These are phyloP conservation scores for Ctenicera cuprea DNA, from an alignment of 2,888 invertebrate genomes.

Conservation along the genomic window DNA sequence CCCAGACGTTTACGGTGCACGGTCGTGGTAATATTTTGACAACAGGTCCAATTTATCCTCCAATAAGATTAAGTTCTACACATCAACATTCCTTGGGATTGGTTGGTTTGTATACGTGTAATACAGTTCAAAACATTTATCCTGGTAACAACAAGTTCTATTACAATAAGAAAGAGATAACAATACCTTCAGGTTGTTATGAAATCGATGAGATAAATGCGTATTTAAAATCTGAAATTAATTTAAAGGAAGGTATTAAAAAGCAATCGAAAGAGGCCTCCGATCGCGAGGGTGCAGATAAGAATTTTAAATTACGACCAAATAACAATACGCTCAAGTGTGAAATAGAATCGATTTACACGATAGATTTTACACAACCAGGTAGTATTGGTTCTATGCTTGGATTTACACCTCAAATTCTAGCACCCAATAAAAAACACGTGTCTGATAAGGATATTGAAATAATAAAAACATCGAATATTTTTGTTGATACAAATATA, in stretches of 20 bases:
- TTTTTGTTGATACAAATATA: conserved; percentile 4
- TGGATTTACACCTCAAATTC: conserved; percentile 55
- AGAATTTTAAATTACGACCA: conserved; percentile 46
- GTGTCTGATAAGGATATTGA: conserved; percentile 63
- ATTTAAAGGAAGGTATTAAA: not conserved
- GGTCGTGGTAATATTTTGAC: not conserved
- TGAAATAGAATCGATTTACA: conserved; percentile 50
- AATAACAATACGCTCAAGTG: conserved; percentile 63
- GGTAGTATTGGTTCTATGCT: conserved; percentile 57
- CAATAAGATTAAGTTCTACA: not conserved
- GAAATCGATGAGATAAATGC: conserved; percentile 62
- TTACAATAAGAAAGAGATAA: conserved; percentile 47
- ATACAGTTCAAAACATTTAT: not conserved
- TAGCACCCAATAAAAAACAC: conserved; percentile 53
- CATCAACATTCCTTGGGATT: not conserved
- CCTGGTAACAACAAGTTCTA: conserved; percentile 19
- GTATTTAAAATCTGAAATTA: conserved; percentile 8
- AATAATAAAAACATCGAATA: too few relatives aligned
- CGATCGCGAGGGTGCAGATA: too few relatives aligned
- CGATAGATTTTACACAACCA: conserved; percentile 48
- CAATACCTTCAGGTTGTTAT: conserved; percentile 63
- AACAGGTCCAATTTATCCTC: not conserved
- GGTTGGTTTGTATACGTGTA: not conserved
- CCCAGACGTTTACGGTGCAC: not conserved
- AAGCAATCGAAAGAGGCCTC: not conserved